A percentile compares a stretch with the other conserved stretches of the same genome.
These are phyloP conservation scores for Menura novaehollandiae DNA, from an alignment of 2,113 vertebrate genomes.

Conservation along the genomic window DNA sequence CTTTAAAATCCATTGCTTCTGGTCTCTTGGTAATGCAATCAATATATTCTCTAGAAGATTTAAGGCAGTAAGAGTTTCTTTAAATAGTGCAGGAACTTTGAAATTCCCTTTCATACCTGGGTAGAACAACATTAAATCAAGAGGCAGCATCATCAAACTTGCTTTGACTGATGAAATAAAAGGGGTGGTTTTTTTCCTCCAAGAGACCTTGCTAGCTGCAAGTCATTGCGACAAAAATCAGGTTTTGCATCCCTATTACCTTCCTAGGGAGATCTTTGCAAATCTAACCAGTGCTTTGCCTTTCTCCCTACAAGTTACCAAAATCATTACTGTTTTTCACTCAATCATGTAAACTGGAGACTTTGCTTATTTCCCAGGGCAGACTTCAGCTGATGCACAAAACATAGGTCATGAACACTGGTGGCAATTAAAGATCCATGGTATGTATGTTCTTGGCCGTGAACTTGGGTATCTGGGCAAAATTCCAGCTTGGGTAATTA, in stretches of 20 bases:
- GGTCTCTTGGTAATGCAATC: not conserved
- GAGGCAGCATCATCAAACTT: not conserved
- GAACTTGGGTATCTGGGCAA: conserved; percentile 6
- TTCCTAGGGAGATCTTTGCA: not conserved
- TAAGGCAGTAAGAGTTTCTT: not conserved
- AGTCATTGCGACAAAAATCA: not conserved
- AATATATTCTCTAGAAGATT: not conserved
- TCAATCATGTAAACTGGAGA: fast-evolving
- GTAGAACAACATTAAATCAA: not conserved
- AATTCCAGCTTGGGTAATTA: conserved; percentile 25
- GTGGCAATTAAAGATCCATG: not conserved
- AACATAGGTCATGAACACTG: not conserved
- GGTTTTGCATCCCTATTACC: not conserved
- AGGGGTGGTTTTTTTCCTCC: not conserved
- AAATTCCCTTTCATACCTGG: not conserved
- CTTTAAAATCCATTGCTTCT: not conserved
- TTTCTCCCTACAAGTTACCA: not conserved
- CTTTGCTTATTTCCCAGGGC: not conserved
- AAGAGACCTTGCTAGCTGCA: not conserved
- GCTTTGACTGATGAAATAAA: not conserved
- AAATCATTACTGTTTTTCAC: not conserved
- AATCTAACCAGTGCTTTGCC: not conserved
- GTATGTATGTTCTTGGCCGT: conserved; percentile 9
- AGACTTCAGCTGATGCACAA: not conserved
- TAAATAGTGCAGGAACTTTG: conserved; percentile 7